Percentiles rank a stretch among this genome's conserved stretches.
Conservation (phyloP, 2,113 vertebrate genomes). For the Anarhynchus alexandrinus region DNA sequence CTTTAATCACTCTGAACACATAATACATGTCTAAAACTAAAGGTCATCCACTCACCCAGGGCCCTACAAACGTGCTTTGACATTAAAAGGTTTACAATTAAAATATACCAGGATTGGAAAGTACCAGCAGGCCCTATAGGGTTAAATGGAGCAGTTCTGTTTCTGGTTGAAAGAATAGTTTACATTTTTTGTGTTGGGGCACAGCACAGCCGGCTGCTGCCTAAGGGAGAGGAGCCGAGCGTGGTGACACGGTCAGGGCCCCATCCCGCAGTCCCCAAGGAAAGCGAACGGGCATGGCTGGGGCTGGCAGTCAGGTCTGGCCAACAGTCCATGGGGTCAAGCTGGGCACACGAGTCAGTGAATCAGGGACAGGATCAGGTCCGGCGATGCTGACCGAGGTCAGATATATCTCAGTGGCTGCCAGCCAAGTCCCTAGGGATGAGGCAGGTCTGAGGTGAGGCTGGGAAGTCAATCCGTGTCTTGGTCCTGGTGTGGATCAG, state of each 20-base stretch:
- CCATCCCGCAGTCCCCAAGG: accelerated
- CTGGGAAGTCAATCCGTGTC: background rate
- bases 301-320: background rate
- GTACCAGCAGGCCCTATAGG: background rate
- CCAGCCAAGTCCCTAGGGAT: background rate
- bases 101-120: background rate
- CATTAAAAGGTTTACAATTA: background rate
- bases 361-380: background rate
- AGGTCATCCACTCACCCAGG: background rate
- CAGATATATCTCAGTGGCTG: background rate
- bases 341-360: too few relatives aligned
- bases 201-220: too few relatives aligned
- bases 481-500: background rate
- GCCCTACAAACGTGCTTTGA: background rate
- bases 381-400: background rate
- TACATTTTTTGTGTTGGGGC: background rate
- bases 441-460: background rate
- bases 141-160: background rate
- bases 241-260: accelerated
- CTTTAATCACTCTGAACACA: slow-evolving; percentile 28
- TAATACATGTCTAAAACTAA: slow-evolving; percentile 29
- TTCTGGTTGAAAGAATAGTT: background rate
- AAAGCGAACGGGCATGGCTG: accelerated
- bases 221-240: accelerated
- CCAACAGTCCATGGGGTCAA: accelerated